Evolutionary conservation across 2,797 vertebrate species (phyloP), one percentile per base, ranked within the genome.

Genomic region (Alosa sapidissima): DNA sequence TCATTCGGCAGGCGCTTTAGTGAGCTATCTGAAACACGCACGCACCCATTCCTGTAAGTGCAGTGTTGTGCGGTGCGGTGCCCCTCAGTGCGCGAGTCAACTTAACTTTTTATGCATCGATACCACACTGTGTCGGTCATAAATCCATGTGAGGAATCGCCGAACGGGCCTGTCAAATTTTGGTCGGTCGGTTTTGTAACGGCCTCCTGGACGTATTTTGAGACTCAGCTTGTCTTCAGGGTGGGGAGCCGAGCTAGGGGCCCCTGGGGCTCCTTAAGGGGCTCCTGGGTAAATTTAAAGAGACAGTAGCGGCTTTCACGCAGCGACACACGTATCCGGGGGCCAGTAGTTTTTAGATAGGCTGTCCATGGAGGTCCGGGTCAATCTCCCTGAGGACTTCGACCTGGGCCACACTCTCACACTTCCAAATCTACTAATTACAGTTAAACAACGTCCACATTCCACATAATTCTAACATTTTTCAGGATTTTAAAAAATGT

Each of bases 251-350:
- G 93, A 94, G 95, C 96, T 95, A 95, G 97, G 97, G 97, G 97
- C 97, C 97, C 97, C 97, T 97, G 97, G 97, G 97, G 97, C 97
- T 98, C 97, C 97, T 97, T 97, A 96, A 96, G 96, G 97, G 97
- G 97, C 97, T 98, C 97, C 97, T 97, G 97, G 97, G 97, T 97
- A 98, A 97, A 97, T 98, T 98, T 98, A 98, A 98, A 98, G 97
- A 97, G 96, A 96, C 96, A 97, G 97, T 95, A 96, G 91, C 95
- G 91, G 92, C 90, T 91, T 89, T 87, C 85, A 81, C 86, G 87
- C 89, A 85, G 90, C 89, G 88, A 90, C 85, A 91, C 91, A 88
- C 90, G 89, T 88, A 89, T 89, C 91, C 91, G 89, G 91, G 90
- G 89, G 87, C 89, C 89, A 86, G 90, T 89, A 47, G 41, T 19